A percentile compares a stretch with the other conserved stretches of the same genome.
These are phyloP conservation scores for Danio tinwini DNA, from an alignment of 2,797 vertebrate species.

Conservation along the genomic window DNA sequence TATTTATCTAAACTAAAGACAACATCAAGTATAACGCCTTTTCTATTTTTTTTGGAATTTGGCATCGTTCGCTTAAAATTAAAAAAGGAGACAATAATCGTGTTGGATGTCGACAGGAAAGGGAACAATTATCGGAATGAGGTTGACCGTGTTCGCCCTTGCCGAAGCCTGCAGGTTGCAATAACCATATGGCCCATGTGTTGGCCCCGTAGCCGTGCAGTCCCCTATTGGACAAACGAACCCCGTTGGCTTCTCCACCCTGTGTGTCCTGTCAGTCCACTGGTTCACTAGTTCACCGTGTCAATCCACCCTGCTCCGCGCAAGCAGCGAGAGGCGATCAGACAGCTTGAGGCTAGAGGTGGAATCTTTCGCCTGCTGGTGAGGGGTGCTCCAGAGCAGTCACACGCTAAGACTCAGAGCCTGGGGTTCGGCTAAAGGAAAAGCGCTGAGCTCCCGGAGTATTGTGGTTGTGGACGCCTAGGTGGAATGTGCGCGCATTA, in stretches of 20 bases:
- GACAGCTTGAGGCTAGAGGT: slow-evolving; percentile 56
- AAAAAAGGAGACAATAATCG: slow-evolving; percentile 32
- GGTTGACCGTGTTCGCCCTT: slow-evolving; percentile 56
- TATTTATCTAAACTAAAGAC: not conserved
- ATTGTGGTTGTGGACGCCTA: slow-evolving; percentile 13
- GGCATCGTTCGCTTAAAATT: slow-evolving; percentile 8
- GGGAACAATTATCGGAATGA: slow-evolving; percentile 53
- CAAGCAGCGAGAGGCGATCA: slow-evolving; percentile 55
- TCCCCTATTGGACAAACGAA: slow-evolving; percentile 73
- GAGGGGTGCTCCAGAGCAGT: slow-evolving; percentile 56
- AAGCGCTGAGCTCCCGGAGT: slow-evolving; percentile 36
- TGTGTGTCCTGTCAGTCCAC: slow-evolving; percentile 72
- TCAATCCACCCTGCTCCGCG: slow-evolving; percentile 65
- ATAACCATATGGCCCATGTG: slow-evolving; percentile 74
- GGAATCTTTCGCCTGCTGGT: slow-evolving; percentile 62
- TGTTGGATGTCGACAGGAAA: slow-evolving; percentile 41
- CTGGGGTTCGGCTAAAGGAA: slow-evolving; percentile 52
- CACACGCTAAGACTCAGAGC: slow-evolving; percentile 49
- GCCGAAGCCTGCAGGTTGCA: slow-evolving; percentile 69
- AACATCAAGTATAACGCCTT: not conserved
- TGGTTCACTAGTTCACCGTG: slow-evolving; percentile 76
- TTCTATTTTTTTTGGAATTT: slow-evolving; percentile 2
- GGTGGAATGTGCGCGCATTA: slow-evolving; percentile 16
- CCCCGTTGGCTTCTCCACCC: slow-evolving; percentile 63
- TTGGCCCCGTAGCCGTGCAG: slow-evolving; percentile 66